Evolutionary conservation across 2,888 invertebrate genomes (phyloP), one percentile per base, ranked within the genome.

Genomic region (Tortrix viridana): DNA sequence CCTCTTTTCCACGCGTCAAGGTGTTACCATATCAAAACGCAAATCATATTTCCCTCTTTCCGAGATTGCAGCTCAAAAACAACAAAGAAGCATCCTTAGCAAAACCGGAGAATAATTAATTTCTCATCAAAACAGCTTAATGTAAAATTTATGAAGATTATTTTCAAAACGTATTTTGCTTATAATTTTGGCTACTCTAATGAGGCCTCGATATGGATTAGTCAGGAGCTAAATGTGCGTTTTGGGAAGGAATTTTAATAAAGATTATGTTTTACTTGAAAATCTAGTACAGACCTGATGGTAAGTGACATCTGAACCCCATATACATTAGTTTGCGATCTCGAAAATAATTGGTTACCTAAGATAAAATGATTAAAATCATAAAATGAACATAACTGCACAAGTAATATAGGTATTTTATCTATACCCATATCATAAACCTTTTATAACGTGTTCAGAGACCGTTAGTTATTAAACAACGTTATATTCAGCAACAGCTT

Each of bases 101-200:
- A 32, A 46, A 20, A 19, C 14, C 37, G 37, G 14, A 38, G 26
- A 23, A 20, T 44, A 38, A 46, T 57, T 46, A 57, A 57, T 62
- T 47, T 43, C 46, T 16, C 32, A 52, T 53, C 41, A 32, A 49
- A 52, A 57, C 46, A 41, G 22, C 41, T 46, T 58, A 47, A 63
- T 41, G 32, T 12, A 23, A 63, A 57, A 57, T 53, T 63, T 53
- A 63, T 52, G 46, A 47, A 47, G 48, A 63, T 43, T n/a, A n/a
- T n/a, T n/a, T 47, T 23, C 20, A 12, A 61, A 43, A 19, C n/a
- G 14, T 38, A 23, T 32, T 41, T 48, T 32, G 41, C 32, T 14
- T 26, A 26, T 41, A 47, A 53, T 52, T 44, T 23, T 7, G 46
- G 41, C 19, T 43, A 55, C 20, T 22, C 53, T 50, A 63, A 58